Conservation (phyloP, 2,797 vertebrate genomes). For the Valencia hispanica region DNA sequence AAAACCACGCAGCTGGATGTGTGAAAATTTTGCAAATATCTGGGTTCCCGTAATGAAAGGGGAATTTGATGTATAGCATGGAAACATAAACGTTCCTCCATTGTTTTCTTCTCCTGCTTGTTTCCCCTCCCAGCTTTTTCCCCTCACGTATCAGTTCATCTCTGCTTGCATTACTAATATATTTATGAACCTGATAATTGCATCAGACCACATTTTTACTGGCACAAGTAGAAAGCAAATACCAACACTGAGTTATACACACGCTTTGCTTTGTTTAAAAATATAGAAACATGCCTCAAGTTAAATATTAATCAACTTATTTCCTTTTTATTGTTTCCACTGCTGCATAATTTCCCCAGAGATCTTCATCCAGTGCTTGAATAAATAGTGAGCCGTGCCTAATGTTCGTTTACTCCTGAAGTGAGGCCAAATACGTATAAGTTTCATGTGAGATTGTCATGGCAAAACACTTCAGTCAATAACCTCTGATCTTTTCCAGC, state of each 20-base stretch:
- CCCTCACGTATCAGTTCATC: conserved; percentile 28
- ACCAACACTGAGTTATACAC: conserved; percentile 22
- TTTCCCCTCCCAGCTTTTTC: conserved; percentile 10
- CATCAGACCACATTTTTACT: conserved; percentile 53
- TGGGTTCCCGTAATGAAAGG: conserved; percentile 50
- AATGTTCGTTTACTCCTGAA: conserved; percentile 9
- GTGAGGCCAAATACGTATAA: not conserved
- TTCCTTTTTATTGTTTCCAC: conserved; percentile 23
- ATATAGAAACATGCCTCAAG: conserved; percentile 30
- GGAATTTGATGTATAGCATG: conserved; percentile 49
- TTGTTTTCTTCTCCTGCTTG: conserved; percentile 35
- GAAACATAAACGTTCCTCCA: conserved; percentile 49
- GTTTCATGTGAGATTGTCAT: not conserved
- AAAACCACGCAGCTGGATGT: conserved; percentile 61
- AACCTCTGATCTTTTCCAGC: conserved; percentile 17
- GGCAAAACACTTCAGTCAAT: conserved; percentile 16
- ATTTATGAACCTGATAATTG: conserved; percentile 43
- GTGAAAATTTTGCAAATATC: conserved; percentile 59
- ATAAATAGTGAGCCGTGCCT: conserved; percentile 7
- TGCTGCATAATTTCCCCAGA: conserved; percentile 28
- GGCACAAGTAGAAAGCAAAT: conserved; percentile 60
- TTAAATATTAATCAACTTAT: conserved; percentile 57
- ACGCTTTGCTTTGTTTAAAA: conserved; percentile 54
- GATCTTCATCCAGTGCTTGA: conserved; percentile 43
- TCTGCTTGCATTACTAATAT: conserved; percentile 37